phyloP scores from a whole-genome alignment of 1,140 invertebrate genomes.

The Caenorhabditis latens region DNA sequence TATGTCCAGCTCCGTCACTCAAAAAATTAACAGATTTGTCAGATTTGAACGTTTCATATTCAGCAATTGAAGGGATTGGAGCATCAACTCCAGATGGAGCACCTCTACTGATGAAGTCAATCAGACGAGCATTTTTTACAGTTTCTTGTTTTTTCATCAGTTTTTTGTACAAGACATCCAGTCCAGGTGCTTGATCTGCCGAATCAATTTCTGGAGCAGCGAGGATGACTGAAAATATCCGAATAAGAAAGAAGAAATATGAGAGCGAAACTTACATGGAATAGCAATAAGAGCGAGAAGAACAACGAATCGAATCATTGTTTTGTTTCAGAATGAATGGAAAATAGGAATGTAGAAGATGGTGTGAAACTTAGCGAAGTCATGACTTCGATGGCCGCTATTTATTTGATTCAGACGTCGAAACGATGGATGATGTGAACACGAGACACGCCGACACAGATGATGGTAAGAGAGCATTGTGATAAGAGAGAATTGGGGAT shows the following conservation, averaged over 20 bases:
- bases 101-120: slow-evolving; percentile 25
- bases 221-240: slow-evolving; percentile 5
- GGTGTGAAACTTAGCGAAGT: slow-evolving; percentile 49
- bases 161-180: slow-evolving; percentile 21
- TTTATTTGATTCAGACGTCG: slow-evolving; percentile 43
- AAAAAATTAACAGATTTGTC: slow-evolving; percentile 36
- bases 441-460: slow-evolving; percentile 15
- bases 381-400: slow-evolving; percentile 46
- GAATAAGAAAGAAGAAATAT: neutral
- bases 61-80: slow-evolving; percentile 49
- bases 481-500: neutral
- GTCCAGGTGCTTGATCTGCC: neutral
- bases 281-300: neutral
- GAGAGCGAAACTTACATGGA: slow-evolving; percentile 1
- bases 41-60: slow-evolving; percentile 56
- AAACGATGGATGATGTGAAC: neutral
- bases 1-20: slow-evolving; percentile 39
- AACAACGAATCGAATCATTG: neutral
- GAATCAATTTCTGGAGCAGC: neutral
- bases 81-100: slow-evolving; percentile 53
- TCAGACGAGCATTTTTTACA: slow-evolving; percentile 8
- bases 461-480: slow-evolving; percentile 46
- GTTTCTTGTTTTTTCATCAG: slow-evolving; percentile 38
- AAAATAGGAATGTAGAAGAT: neutral
- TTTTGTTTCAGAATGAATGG: slow-evolving; percentile 25